Base-by-base conservation (phyloP, 2,888 invertebrate species). In the Eupithecia insigniata region DNA sequence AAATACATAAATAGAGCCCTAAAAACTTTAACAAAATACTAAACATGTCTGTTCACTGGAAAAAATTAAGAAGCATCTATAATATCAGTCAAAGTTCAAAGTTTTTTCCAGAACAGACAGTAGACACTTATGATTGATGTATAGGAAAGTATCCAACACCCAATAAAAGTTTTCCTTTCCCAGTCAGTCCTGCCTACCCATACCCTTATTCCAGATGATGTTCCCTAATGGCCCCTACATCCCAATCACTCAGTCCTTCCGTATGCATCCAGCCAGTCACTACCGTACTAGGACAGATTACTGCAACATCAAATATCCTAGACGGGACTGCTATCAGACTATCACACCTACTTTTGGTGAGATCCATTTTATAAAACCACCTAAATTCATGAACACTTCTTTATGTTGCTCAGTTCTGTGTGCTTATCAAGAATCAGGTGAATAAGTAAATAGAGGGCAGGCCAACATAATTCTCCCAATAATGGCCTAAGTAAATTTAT, bases 241-340 rank as follows among this genome's bases (percentile, higher is more conserved):
- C 46, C 91, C 91, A 0, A 78, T 90, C 32, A 90, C 90, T 1
- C 92, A 90, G 77, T 88, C 90, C 1, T 91, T 89, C 72, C 88
- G 86, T 86, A 90, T 89, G 82, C 72, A 89, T 61, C 87, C 89
- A 10, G 67, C 43, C 43, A 74, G 60, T 36, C 58, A 71, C 65
- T 71, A 62, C 58, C 73, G 83, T 0, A 76, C 76, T 2, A 46
- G 71, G 36, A 46, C 18, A 8, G 67, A 60, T 10, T 69, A 51
- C 10, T 87, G 85, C 75, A 80, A 78, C 51, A 32, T 88, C 7
- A 88, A 83, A 78, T 84, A 82, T 69, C 84, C 90, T 70, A 89
- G 78, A 70, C 84, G 84, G 74, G 90, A 91, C 73, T 76, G 78
- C 30, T 93, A 92, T 82, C 81, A 76, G 65, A 89, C 80, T n/a